Conservation (phyloP, 2,888 invertebrate species). For the Fissipunctia ypsillon region DNA sequence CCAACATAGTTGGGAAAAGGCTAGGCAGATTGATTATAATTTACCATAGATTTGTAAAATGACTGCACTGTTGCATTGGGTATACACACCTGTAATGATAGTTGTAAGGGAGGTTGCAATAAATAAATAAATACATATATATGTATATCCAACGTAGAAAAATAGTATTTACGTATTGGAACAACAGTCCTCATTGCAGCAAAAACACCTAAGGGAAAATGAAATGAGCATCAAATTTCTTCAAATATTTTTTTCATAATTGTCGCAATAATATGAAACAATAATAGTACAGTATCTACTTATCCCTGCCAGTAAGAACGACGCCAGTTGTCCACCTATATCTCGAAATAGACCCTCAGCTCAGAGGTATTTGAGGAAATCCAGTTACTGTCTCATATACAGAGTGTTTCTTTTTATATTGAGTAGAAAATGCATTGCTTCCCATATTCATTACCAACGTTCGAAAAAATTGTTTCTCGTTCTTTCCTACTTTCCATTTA, state of each 20-base stretch:
- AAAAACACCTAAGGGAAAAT: background rate
- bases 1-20: no score
- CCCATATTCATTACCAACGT: background rate
- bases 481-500: no score
- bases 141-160: background rate
- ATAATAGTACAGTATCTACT: conserved; percentile 11
- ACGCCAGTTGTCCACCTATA: conserved; percentile 80
- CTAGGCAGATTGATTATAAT: no score
- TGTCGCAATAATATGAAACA: conserved; percentile 30
- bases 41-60: no score
- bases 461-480: background rate
- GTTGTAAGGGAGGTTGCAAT: no score
- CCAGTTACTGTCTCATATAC: conserved; percentile 74
- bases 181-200: no score
- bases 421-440: background rate
- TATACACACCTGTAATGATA: no score
- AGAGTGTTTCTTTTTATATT: conserved; percentile 64
- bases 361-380: conserved; percentile 80
- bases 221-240: background rate
- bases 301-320: conserved; percentile 47
- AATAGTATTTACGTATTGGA: background rate
- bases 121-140: no score
- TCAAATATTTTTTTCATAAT: conserved; percentile 8
- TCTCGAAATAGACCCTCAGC: conserved; percentile 84
- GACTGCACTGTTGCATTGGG: no score